These are phyloP conservation scores for Lytechinus variegatus DNA, from an alignment of 35 echinoderm and acorn worm genomes.

Conservation along the genomic window DNA sequence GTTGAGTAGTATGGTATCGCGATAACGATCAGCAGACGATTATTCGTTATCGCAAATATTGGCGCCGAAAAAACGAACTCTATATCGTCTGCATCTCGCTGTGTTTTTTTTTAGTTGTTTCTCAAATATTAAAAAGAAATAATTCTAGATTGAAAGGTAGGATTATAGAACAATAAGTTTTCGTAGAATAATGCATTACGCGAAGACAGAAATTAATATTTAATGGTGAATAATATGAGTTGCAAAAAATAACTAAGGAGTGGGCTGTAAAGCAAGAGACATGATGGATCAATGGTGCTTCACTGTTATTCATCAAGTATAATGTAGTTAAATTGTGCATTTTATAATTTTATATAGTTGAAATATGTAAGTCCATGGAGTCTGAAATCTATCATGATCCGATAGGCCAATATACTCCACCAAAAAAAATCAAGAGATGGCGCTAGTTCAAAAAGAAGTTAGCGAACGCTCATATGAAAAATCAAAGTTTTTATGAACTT, in stretches of 20 bases:
- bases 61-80: slow-evolving; percentile 9
- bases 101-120: background rate
- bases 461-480: too few species aligned
- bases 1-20: background rate
- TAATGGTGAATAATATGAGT: background rate
- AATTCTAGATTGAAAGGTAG: background rate
- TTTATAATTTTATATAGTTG: too few species aligned
- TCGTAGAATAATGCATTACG: too few species aligned
- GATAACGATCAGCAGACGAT: slow-evolving; percentile 10
- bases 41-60: slow-evolving; percentile 14
- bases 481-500: too few species aligned
- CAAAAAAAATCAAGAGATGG: too few species aligned
- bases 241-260: background rate
- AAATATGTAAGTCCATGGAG: too few species aligned
- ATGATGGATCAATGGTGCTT: background rate
- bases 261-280: too few species aligned
- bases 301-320: background rate
- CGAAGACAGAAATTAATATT: background rate
- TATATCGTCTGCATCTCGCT: background rate
- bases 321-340: background rate
- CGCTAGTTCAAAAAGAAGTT: too few species aligned
- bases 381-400: too few species aligned
- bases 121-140: background rate
- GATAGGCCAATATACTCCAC: too few species aligned
- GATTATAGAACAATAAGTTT: background rate